These are phyloP conservation scores for Apodemia duryi DNA, from an alignment of 2,888 invertebrate genomes.

Conservation along the genomic window DNA sequence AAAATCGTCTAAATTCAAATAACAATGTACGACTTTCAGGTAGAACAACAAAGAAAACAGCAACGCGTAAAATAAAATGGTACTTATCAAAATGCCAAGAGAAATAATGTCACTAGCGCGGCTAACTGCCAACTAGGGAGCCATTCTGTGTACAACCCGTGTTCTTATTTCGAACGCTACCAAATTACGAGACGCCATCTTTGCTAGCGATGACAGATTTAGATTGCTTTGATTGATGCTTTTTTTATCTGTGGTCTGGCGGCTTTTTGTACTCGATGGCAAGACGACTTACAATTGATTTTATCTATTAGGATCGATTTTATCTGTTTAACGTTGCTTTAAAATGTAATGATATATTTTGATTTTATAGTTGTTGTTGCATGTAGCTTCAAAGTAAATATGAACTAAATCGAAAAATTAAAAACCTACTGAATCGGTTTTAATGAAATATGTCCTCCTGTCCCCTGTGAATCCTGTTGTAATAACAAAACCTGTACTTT, in stretches of 20 bases:
- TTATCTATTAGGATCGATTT: not conserved
- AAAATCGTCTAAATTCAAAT: slow-evolving; percentile 16
- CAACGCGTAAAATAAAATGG: slow-evolving; percentile 25
- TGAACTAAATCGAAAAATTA: too few relatives aligned
- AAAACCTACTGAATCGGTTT: too few relatives aligned
- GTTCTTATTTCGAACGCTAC: slow-evolving; percentile 46
- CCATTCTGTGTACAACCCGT: slow-evolving; percentile 50
- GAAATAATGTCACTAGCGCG: slow-evolving; percentile 28
- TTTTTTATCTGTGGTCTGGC: slow-evolving; percentile 35
- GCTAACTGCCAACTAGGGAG: slow-evolving; percentile 58
- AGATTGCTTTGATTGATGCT: slow-evolving; percentile 52
- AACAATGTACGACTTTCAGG: slow-evolving; percentile 16
- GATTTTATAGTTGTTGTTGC: not conserved
- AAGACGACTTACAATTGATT: not conserved
- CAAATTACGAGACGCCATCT: slow-evolving; percentile 56
- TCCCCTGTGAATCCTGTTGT: too few relatives aligned
- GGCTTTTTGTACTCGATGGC: not conserved
- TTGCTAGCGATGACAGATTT: slow-evolving; percentile 58
- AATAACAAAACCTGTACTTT: too few relatives aligned
- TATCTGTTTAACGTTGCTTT: not conserved
- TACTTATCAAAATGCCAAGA: slow-evolving; percentile 36
- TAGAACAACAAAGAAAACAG: slow-evolving; percentile 20
- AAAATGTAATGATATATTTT: not conserved
- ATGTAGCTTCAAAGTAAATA: too few relatives aligned
- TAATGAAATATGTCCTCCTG: too few relatives aligned